Evolutionary conservation across 2,888 invertebrate species (phyloP).

Genomic region (Oligia fasciuncula): DNA sequence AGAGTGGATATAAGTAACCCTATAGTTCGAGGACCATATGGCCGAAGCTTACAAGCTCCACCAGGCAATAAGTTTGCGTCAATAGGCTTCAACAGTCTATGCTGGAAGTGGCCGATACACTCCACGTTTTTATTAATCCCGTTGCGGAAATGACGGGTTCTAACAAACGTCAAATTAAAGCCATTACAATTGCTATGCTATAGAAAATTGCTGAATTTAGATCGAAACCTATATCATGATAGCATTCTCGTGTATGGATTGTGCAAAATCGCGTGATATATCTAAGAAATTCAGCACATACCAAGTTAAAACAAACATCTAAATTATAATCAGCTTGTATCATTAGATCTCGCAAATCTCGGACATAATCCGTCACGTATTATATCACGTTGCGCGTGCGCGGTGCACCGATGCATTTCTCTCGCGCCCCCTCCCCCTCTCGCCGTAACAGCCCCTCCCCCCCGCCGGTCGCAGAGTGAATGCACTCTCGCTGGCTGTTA

Average conservation of each 20-base stretch:
- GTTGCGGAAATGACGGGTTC: conserved; percentile 29
- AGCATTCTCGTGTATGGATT: neutral
- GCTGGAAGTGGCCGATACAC: conserved; percentile 23
- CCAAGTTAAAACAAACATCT: conserved; percentile 63
- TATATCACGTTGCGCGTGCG: conserved; percentile 73
- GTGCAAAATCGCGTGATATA: conserved; percentile 20
- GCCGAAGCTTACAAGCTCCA: conserved; percentile 15
- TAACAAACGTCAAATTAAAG: conserved; percentile 18
- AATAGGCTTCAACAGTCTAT: conserved; percentile 34
- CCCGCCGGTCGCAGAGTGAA: conserved; percentile 78
- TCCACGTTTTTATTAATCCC: conserved; percentile 45
- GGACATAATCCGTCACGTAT: conserved; percentile 67
- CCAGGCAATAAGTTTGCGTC: conserved; percentile 22
- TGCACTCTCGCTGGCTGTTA: conserved; percentile 87
- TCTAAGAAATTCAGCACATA: conserved; percentile 36
- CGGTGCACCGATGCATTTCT: conserved; percentile 82
- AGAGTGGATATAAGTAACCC: neutral
- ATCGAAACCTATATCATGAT: conserved; percentile 2
- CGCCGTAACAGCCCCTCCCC: conserved; percentile 50
- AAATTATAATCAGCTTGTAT: conserved; percentile 63
- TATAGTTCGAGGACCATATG: conserved; percentile 17
- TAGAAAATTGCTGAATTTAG: conserved; percentile 25
- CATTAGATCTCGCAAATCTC: conserved; percentile 67
- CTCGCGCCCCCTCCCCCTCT: conserved; percentile 56
- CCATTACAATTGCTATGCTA: conserved; percentile 1